Evolutionary conservation across 2,797 vertebrate genomes (phyloP).

Genomic region (Rhynchotus rufescens): DNA sequence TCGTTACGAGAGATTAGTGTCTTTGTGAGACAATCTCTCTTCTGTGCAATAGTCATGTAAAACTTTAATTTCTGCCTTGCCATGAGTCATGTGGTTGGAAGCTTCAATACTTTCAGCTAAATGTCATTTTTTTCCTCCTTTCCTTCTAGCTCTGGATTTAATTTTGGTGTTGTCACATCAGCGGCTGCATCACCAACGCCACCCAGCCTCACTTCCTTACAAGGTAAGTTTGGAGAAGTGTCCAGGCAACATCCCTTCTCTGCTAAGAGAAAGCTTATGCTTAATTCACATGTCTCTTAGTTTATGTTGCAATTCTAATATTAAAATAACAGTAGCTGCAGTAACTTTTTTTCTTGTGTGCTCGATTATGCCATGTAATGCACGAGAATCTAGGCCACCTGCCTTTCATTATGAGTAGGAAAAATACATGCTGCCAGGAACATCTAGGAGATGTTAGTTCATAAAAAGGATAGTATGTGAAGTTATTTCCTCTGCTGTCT

Average conservation of each 20-base stretch:
- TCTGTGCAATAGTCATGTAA: not conserved
- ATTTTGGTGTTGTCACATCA: constrained; percentile 68
- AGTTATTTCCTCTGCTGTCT: not conserved
- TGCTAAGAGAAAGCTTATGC: not conserved
- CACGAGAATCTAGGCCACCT: not conserved
- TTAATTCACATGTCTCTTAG: not conserved
- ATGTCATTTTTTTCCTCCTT: constrained; percentile 8
- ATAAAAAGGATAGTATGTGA: not conserved
- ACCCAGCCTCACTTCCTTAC: constrained; percentile 36
- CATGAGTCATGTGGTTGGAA: not conserved
- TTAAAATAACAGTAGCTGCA: not conserved
- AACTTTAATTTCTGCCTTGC: not conserved
- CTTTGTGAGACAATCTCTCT: constrained; percentile 19
- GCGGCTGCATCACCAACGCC: not conserved
- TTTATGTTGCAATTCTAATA: not conserved
- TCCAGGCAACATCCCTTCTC: not conserved
- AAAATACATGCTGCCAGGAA: constrained; percentile 27
- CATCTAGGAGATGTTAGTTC: not conserved
- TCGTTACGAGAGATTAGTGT: constrained; percentile 7
- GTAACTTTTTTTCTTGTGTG: not conserved
- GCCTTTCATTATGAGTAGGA: not conserved
- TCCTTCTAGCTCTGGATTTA: constrained; percentile 75
- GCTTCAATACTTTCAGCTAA: not conserved
- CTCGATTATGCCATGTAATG: not conserved
- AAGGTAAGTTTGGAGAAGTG: constrained; percentile 72